A percentile compares a stretch with the other conserved stretches of the same genome.
These are phyloP conservation scores for Burhinus bistriatus DNA, from an alignment of 2,113 vertebrate species.

Conservation along the genomic window DNA sequence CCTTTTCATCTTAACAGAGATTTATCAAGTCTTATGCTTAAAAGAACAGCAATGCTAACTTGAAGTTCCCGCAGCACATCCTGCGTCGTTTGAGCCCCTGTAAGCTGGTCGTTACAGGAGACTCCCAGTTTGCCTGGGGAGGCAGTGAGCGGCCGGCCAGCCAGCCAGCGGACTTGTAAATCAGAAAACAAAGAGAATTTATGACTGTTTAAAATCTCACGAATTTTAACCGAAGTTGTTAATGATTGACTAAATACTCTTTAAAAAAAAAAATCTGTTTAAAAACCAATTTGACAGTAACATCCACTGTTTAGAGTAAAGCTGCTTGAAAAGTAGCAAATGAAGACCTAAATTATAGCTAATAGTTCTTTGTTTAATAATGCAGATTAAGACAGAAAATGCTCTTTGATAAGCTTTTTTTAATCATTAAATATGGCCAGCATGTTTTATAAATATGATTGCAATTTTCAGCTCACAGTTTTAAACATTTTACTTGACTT, in stretches of 20 bases:
- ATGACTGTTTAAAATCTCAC: constrained; percentile 41
- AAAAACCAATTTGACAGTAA: constrained; percentile 40
- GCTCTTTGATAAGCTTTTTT: neutral
- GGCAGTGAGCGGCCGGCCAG: neutral
- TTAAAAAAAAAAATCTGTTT: neutral
- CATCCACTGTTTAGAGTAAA: neutral
- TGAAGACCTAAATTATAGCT: neutral
- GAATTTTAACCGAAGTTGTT: constrained; percentile 30
- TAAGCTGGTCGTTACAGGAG: fast-evolving
- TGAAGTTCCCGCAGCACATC: neutral
- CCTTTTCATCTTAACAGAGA: neutral
- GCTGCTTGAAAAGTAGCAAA: neutral
- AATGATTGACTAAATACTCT: constrained; percentile 39
- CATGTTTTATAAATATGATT: neutral
- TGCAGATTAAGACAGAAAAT: neutral
- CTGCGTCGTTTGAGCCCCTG: neutral
- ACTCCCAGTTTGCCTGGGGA: neutral
- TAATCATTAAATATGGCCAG: neutral
- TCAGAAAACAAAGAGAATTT: constrained; percentile 6
- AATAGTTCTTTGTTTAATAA: neutral
- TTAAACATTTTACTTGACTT: neutral
- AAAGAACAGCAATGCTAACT: neutral
- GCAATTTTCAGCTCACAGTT: neutral
- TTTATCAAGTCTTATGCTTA: neutral
- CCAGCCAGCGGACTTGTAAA: neutral